phyloP scores from a whole-genome alignment of 2,888 invertebrate genomes.

The Dilophus febrilis region DNA sequence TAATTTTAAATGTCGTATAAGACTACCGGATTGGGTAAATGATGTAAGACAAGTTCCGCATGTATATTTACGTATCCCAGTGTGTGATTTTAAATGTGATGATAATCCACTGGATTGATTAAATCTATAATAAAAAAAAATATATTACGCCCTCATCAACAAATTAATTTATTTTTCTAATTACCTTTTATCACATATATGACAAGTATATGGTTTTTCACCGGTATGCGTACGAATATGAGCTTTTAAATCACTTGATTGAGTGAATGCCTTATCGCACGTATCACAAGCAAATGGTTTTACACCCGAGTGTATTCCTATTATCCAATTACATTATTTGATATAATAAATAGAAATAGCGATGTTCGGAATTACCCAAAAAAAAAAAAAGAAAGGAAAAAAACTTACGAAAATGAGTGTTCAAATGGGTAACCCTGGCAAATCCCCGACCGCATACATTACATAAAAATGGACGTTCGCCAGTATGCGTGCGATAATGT shows the following conservation, averaged over 20 bases:
- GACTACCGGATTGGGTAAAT: constrained; percentile 1
- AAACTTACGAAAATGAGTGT: constrained; percentile 1
- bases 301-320: not conserved
- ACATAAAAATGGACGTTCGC: not conserved
- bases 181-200: not conserved
- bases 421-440: not conserved
- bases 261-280: not conserved
- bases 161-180: no score
- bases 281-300: not conserved
- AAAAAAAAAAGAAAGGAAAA: no score
- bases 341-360: no score
- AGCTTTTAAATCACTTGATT: constrained; percentile 1
- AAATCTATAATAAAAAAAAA: not conserved
- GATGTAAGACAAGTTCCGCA: not conserved
- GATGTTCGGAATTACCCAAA: no score
- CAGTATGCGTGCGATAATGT: not conserved
- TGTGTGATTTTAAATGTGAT: constrained; percentile 3
- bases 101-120: constrained; percentile 1
- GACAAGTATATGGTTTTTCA: not conserved
- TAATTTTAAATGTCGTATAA: not conserved
- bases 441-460: not conserved
- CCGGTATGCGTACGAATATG: constrained; percentile 2
- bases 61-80: not conserved
- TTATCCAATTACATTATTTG: not conserved
- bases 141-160: not conserved